phyloP scores from a whole-genome alignment of 2,113 vertebrate genomes.

The Anguilla rostrata region DNA sequence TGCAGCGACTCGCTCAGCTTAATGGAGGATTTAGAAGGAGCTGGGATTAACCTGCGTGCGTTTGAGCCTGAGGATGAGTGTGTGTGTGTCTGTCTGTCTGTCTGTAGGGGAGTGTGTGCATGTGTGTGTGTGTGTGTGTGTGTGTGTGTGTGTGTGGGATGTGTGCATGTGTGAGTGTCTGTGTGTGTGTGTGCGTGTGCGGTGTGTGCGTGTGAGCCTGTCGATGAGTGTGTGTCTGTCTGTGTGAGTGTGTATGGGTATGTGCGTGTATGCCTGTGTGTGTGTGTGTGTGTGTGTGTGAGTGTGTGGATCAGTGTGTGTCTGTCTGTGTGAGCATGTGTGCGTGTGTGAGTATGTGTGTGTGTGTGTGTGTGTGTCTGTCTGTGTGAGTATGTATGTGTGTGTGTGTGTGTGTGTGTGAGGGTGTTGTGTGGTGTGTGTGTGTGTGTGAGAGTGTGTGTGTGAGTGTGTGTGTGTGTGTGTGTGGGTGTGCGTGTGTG shows the following conservation, averaged over 20 bases:
- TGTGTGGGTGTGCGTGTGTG: background rate
- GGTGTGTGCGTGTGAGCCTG: background rate
- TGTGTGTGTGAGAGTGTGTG: background rate
- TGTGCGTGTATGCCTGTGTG: background rate
- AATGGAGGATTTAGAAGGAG: constrained; percentile 1
- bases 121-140: no score
- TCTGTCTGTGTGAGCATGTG: background rate
- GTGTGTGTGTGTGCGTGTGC: background rate
- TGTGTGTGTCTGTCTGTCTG: background rate
- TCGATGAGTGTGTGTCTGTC: background rate
- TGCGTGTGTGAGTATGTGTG: background rate
- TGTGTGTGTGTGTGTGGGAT: no score
- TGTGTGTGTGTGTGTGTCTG: background rate
- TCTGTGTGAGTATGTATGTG: background rate
- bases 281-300: background rate
- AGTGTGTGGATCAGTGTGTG: background rate
- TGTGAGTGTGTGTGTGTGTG: background rate
- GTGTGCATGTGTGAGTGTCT: background rate
- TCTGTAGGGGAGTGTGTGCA: background rate
- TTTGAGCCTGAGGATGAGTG: background rate
- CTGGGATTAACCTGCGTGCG: background rate
- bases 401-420: background rate
- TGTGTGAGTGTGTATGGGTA: background rate
- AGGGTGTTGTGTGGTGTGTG: background rate
- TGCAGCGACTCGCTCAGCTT: background rate